Evolutionary conservation across 2,113 vertebrate genomes (phyloP).

Genomic region (Plecotus auritus): DNA sequence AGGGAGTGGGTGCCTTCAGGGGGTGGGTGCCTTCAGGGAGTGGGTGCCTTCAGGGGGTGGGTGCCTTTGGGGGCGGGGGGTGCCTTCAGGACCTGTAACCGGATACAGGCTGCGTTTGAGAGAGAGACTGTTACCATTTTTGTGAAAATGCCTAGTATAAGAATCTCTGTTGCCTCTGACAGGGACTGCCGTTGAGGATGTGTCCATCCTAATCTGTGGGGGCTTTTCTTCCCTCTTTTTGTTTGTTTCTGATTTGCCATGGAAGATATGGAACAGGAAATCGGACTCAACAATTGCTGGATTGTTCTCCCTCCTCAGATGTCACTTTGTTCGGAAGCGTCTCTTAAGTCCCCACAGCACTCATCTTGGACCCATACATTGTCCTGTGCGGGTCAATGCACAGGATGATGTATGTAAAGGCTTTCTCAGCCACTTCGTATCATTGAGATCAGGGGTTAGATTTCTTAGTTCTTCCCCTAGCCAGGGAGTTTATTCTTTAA

Average conservation of each 20-base stretch:
- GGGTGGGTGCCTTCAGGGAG: no score
- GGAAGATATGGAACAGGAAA: neutral
- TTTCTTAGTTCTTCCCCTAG: neutral
- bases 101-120: neutral
- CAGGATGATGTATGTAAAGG: neutral
- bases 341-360: neutral
- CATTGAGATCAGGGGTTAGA: neutral
- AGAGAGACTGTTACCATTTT: neutral
- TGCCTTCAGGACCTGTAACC: neutral
- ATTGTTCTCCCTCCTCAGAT: slow-evolving; percentile 26
- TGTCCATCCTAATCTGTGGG: neutral
- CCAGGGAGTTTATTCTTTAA: neutral
- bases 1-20: no score
- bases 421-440: neutral
- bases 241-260: neutral
- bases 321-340: slow-evolving; percentile 29
- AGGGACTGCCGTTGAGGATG: neutral
- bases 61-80: neutral
- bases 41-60: no score
- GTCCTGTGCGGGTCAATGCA: neutral
- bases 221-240: neutral
- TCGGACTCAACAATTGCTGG: neutral
- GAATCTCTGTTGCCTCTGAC: neutral
- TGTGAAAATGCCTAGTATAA: neutral
- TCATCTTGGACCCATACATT: neutral